phyloP scores from a whole-genome alignment of 2,113 vertebrate genomes.

The Chunga burmeisteri region DNA sequence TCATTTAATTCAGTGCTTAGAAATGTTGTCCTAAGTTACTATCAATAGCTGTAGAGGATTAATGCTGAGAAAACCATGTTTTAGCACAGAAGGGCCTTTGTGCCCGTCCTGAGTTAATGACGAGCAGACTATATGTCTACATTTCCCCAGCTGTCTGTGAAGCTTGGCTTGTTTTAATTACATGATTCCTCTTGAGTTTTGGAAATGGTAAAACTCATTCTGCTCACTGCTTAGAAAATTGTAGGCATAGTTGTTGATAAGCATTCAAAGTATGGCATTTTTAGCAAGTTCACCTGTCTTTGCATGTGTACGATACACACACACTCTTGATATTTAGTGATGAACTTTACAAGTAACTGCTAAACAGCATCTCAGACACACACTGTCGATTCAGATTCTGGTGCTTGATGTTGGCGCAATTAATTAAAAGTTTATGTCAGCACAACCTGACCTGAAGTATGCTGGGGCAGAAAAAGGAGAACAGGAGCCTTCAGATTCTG shows the following conservation, averaged over 20 bases:
- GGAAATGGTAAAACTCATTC: background rate
- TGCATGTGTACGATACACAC: background rate
- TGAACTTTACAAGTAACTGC: background rate
- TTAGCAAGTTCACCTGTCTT: background rate
- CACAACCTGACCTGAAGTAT: conserved; percentile 15
- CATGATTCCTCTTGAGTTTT: background rate
- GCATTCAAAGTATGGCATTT: background rate
- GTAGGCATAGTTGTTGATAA: background rate
- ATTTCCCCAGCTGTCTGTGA: background rate
- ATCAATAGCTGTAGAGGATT: background rate
- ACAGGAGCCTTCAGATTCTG: background rate
- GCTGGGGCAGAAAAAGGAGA: background rate
- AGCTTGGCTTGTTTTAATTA: background rate
- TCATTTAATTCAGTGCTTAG: background rate
- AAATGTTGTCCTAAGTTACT: background rate
- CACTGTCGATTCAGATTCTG: background rate
- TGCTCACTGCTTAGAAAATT: background rate
- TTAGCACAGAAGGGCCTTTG: background rate
- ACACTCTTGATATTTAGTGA: background rate
- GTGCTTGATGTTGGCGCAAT: background rate
- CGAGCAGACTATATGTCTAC: background rate
- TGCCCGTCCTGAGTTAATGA: background rate
- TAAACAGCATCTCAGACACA: background rate
- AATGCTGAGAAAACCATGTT: background rate
- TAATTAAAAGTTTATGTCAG: background rate